phyloP scores from a whole-genome alignment of 2,888 invertebrate species.

The Nycteola revayana region DNA sequence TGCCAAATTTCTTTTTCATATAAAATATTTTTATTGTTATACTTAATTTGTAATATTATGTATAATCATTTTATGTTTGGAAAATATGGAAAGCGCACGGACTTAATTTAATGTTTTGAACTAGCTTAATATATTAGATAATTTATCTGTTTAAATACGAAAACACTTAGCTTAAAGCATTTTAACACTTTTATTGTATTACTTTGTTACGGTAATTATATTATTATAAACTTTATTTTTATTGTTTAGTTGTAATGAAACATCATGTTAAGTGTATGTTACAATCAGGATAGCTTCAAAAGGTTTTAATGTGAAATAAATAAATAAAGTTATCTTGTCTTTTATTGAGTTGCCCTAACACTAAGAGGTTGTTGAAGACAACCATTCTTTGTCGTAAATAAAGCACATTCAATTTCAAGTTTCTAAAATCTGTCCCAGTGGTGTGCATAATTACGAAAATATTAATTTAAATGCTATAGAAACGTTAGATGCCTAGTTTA shows the following conservation, averaged over 20 bases:
- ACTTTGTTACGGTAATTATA: slow-evolving; percentile 31
- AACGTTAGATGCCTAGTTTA: too few relatives aligned
- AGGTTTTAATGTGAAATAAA: slow-evolving; percentile 66
- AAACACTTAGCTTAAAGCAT: slow-evolving; percentile 43
- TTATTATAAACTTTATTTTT: slow-evolving; percentile 32
- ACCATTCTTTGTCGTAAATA: too few relatives aligned
- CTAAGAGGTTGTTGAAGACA: too few relatives aligned
- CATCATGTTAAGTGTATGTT: slow-evolving; percentile 52
- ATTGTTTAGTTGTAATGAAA: slow-evolving; percentile 45
- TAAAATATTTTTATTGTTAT: slow-evolving; percentile 18
- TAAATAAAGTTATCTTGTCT: slow-evolving; percentile 57
- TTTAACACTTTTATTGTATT: slow-evolving; percentile 10
- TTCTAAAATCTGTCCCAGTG: too few relatives aligned
- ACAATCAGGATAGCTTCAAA: slow-evolving; percentile 55
- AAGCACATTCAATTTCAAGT: too few relatives aligned
- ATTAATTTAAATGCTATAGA: too few relatives aligned
- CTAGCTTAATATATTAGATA: slow-evolving; percentile 22
- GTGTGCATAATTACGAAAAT: too few relatives aligned
- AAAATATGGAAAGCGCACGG: too few relatives aligned
- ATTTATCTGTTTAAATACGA: slow-evolving; percentile 22
- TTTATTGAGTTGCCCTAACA: too few relatives aligned
- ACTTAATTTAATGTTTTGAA: too few relatives aligned
- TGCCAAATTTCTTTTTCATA: slow-evolving; percentile 29
- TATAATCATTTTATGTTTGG: too few relatives aligned
- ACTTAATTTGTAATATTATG: slow-evolving; percentile 10